Evolutionary conservation across 2,113 vertebrate genomes (phyloP), one percentile per base, ranked within the genome.

Genomic region (Pogonocichla stellata): DNA sequence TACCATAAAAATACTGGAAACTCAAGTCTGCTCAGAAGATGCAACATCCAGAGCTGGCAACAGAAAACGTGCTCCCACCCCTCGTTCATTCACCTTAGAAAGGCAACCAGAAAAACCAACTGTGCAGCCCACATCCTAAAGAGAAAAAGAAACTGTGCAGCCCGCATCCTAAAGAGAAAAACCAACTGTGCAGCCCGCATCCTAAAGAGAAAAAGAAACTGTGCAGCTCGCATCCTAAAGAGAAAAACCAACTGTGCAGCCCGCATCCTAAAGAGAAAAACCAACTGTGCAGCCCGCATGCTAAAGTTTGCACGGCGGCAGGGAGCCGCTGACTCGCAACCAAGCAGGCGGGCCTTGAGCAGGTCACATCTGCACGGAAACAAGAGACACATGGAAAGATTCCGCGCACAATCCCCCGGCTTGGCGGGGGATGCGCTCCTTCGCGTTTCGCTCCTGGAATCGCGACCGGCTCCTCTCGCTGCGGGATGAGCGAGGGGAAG

Each of bases 61-160:
- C n/a, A 62, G 40, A 58, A 54, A 61, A 24, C 10, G 8, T 0
- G 0, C 24, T 70, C 65, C 69, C 4, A 0, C 7, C 50, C 33
- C 66, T 40, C 7, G 22, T 43, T 51, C 77, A 2, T 54, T 83
- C 77, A 58, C 48, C 67, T 48, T 4, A 14, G 1, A 16, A 38
- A 73, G 38, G 47, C 56, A 53, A 4, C 0, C 60, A 40, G 12
- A 28, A 50, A 28, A n/a, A 45, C 67, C 7, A 56, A 38, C 23
- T n/a, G 17, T 8, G 5, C 64, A 56, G 48, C 42, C 9, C 12
- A 22, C 23, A 48, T 24, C 45, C 45, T 47, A 47, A 9, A 47
- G 45, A 40, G 14, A n/a, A 45, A 29, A n/a, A 48, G 58, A 6
- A 54, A 42, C 25, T n/a, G 16, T 8, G 4, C 64, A 51, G 48